Percentiles rank a stretch among this genome's conserved stretches.
phyloP scores from a whole-genome alignment of 1,140 invertebrate genomes.

The Scaptomyza hsui region DNA sequence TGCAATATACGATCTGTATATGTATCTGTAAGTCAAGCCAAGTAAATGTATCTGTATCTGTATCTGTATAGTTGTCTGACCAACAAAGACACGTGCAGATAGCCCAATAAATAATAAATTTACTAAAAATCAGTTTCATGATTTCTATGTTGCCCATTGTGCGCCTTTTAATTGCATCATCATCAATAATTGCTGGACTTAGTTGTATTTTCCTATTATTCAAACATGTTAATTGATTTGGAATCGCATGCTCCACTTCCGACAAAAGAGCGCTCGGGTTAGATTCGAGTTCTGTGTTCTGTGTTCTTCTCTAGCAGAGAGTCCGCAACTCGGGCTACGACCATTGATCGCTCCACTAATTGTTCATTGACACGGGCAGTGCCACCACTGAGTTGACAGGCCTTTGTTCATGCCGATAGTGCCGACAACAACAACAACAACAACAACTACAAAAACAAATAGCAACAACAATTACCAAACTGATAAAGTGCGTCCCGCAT shows the following conservation, averaged over 20 bases:
- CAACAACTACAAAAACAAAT: conserved; percentile 20
- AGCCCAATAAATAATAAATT: conserved; percentile 56
- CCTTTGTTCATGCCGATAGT: conserved; percentile 76
- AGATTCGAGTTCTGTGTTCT: neutral
- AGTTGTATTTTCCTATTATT: conserved; percentile 67
- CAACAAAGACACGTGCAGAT: conserved; percentile 68
- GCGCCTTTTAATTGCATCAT: conserved; percentile 25
- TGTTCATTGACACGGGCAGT: conserved; percentile 65
- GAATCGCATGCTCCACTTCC: conserved; percentile 75
- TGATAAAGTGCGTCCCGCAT: conserved; percentile 53
- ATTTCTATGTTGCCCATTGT: too few species aligned
- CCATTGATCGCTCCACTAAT: conserved; percentile 80
- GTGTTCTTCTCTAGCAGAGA: conserved; percentile 3
- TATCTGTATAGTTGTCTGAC: neutral
- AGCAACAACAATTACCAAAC: conserved; percentile 25
- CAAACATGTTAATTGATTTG: conserved; percentile 78
- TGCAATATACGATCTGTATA: neutral
- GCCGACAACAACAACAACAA: conserved; percentile 26
- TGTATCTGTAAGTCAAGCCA: conserved; percentile 5
- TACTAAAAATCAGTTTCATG: conserved; percentile 35
- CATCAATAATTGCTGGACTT: conserved; percentile 58
- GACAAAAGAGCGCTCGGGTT: conserved; percentile 29
- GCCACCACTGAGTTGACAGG: conserved; percentile 31
- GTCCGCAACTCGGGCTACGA: conserved; percentile 53
- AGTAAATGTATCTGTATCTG: conserved; percentile 9